phyloP scores from a whole-genome alignment of 2,113 vertebrate species.

The Sebastes schlegelii region DNA sequence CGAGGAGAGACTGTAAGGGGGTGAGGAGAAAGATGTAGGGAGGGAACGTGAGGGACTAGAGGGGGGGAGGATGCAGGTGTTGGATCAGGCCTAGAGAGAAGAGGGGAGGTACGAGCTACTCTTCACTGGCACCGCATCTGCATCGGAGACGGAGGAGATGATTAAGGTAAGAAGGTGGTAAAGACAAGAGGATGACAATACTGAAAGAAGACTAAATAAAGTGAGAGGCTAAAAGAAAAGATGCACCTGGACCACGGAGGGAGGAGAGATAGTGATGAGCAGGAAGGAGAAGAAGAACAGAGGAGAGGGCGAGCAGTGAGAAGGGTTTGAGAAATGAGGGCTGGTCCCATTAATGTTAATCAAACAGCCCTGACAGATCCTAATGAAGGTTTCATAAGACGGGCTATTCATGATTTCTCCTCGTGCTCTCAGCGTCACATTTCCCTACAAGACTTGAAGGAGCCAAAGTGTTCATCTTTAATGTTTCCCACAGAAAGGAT shows the following conservation, averaged over 20 bases:
- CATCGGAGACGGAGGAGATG: slow-evolving; percentile 37
- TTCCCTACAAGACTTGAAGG: slow-evolving; percentile 4
- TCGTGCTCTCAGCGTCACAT: slow-evolving; percentile 32
- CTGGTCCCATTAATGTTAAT: slow-evolving; percentile 73
- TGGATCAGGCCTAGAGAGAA: neutral
- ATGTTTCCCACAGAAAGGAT: neutral
- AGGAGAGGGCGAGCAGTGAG: slow-evolving; percentile 3
- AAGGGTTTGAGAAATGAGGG: slow-evolving; percentile 35
- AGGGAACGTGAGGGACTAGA: neutral
- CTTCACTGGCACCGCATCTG: neutral
- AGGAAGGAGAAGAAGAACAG: neutral
- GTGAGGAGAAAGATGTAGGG: neutral
- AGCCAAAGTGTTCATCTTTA: slow-evolving; percentile 22
- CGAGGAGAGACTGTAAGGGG: slow-evolving; percentile 8
- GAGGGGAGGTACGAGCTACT: neutral
- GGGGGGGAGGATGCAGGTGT: slow-evolving; percentile 42
- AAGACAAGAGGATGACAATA: slow-evolving; percentile 10
- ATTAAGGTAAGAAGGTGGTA: slow-evolving; percentile 11
- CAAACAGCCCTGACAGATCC: slow-evolving; percentile 66
- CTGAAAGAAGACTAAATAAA: slow-evolving; percentile 16
- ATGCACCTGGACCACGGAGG: neutral
- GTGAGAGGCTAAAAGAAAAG: neutral
- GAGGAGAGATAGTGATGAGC: neutral
- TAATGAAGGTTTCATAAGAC: slow-evolving; percentile 72
- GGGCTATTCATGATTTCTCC: slow-evolving; percentile 64